phyloP scores from a whole-genome alignment of 2,888 invertebrate genomes.

The Trachelus iudaicus region DNA sequence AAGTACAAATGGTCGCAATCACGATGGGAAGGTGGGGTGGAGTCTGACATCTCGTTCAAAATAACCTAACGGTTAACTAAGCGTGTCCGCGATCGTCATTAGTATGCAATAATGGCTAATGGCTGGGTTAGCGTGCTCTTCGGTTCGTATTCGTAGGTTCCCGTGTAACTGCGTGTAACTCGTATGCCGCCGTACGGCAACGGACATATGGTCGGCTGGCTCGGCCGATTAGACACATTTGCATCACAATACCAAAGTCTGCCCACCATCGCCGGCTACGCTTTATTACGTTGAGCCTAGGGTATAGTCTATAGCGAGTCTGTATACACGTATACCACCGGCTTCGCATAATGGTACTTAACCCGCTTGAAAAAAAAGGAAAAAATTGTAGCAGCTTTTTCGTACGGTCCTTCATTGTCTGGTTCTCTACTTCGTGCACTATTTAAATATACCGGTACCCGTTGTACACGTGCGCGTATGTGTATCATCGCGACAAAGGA shows the following conservation, averaged over 20 bases:
- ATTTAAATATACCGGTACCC: too few relatives aligned
- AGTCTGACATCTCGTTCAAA: slow-evolving; percentile 22
- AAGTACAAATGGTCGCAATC: background rate
- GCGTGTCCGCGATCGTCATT: slow-evolving; percentile 52
- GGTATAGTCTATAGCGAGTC: slow-evolving; percentile 45
- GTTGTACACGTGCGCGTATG: too few relatives aligned
- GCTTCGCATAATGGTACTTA: slow-evolving; percentile 57
- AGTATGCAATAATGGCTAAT: slow-evolving; percentile 55
- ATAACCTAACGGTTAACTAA: slow-evolving; percentile 49
- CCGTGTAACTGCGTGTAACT: background rate
- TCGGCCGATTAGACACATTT: slow-evolving; percentile 65
- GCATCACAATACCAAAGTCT: slow-evolving; percentile 61
- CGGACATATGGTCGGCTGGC: slow-evolving; percentile 64
- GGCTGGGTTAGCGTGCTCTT: slow-evolving; percentile 45
- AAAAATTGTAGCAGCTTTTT: slow-evolving; percentile 53
- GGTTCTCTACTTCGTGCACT: background rate
- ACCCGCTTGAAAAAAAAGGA: slow-evolving; percentile 26
- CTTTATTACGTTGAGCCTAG: slow-evolving; percentile 28
- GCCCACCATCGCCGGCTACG: slow-evolving; percentile 44
- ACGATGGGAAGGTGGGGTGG: background rate
- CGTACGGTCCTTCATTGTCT: slow-evolving; percentile 17
- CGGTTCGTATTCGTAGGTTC: slow-evolving; percentile 10
- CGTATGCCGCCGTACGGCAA: slow-evolving; percentile 33
- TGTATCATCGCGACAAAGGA: too few relatives aligned
- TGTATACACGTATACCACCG: background rate